Evolutionary conservation across 2,888 invertebrate species (phyloP), one percentile per base, ranked within the genome.

Genomic region (Orgyia antiqua): DNA sequence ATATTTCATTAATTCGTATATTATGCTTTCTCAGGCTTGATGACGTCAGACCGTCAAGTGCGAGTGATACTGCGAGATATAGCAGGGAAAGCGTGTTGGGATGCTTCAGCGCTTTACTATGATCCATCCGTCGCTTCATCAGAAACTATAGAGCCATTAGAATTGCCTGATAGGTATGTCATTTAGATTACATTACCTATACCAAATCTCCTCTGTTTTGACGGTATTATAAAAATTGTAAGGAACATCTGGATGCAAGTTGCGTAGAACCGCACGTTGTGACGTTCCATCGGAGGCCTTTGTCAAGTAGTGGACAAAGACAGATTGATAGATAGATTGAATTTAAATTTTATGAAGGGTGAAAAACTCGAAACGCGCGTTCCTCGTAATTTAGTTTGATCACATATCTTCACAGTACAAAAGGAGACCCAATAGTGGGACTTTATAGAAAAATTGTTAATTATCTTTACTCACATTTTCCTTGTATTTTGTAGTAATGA

Each of bases 31-130:
- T n/a, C 91, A 56, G 95, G 94, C 7, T 75, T 96, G 18, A 89
- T 92, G 30, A 94, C 94, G 0, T 94, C 94, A 3, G 91, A 92
- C 51, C 93, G 93, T 27, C 93, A 94, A 88, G 95, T 95, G 32
- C 89, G 98, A 18, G 92, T 98, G 11, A 82, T 98, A 8, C 82
- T 98, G 38, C 89, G 98, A 5, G 97, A 98, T 79, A 88, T 97
- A 32, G 93, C 95, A 15, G 98, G 98, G 27, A 98, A 98, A 82
- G 94, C 95, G 28, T 95, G 96, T 57, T 98, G 98, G 98, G 98
- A 98, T 77, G 95, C 95, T 20, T 94, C 96, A 0, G 94, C 97
- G 36, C 87, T 98, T 0, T 95, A 95, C 75, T 91, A 93, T 64
- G 92, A 93, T 55, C 93, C 94, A 0, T 84, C 88, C 1, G 61